Base-by-base conservation (phyloP, 2,797 vertebrate genomes). In the Podargus strigoides region DNA sequence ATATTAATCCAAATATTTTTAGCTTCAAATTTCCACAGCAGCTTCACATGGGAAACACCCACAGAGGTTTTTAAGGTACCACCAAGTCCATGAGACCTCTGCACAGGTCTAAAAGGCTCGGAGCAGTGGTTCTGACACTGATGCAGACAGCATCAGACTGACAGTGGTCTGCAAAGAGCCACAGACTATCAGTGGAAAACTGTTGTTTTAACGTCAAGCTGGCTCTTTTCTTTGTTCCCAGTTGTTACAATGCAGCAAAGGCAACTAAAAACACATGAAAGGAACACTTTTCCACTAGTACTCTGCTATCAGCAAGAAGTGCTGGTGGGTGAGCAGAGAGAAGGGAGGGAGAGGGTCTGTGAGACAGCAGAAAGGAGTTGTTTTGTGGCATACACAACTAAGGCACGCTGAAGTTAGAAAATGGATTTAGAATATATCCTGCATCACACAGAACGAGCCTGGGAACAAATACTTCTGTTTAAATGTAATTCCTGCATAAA, bases 401-500 rank as follows among this genome's bases (percentile, higher is more conserved):
- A 41, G 60, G 14, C 26, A 42, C 9, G 37, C 53, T 55, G 90
- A 93, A 75, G 72, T 37, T 50, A 55, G 80, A 55, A 93, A 89
- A 72, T 1, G 5, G 47, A 34, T 60, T 93, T 44, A 34, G 92
- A 93, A 62, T 3, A 5, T 0, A 21, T 50, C 77, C 82, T 84
- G 87, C 70, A 28, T 22, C 44, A 28, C 81, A 59, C 37, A 94
- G 93, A 90, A 32, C 12, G 55, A 15, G 91, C 20, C 34, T 3
- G 70, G 8, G 66, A 78, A 56, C 56, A 88, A 84, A 96, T 52
- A 78, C 70, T 74, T 68, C 73, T 59, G 60, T 42, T 93, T 73
- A 92, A 93, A 91, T 32, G 95, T 72, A 70, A 79, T 86, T 96
- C 95, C 97, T 94, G 94, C 97, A 91, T 79, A 94, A 94, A 95